Evolutionary conservation across 2,113 vertebrate species (phyloP).

Genomic region (Ancistrus triradiatus): DNA sequence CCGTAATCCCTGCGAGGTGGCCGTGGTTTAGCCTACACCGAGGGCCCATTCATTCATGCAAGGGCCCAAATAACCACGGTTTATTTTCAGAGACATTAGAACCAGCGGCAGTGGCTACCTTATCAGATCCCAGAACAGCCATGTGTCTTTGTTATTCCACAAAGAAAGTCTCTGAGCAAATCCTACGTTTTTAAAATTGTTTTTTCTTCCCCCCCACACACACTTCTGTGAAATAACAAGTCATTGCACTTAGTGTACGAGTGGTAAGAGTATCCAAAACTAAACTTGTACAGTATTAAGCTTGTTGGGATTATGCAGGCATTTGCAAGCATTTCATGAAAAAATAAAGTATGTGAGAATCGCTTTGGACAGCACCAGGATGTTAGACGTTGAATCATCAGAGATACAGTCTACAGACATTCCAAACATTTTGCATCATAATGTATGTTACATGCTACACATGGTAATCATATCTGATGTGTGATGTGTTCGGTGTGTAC

Average conservation of each 20-base stretch:
- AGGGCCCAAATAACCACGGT: conserved; percentile 53
- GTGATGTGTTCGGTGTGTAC: too few relatives aligned
- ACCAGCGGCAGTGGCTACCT: conserved; percentile 62
- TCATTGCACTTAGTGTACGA: conserved; percentile 59
- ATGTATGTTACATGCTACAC: too few relatives aligned
- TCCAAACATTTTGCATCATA: too few relatives aligned
- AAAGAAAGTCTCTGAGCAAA: conserved; percentile 61
- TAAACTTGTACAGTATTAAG: too few relatives aligned
- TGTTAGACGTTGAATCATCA: too few relatives aligned
- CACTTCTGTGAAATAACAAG: conserved; percentile 64
- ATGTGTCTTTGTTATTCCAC: conserved; percentile 65
- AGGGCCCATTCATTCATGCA: conserved; percentile 59
- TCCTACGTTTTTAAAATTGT: conserved; percentile 65
- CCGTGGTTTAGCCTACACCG: conserved; percentile 61
- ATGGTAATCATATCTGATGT: too few relatives aligned
- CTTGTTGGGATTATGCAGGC: too few relatives aligned
- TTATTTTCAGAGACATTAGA: conserved; percentile 72
- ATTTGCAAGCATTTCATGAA: too few relatives aligned
- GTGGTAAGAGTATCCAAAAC: conserved; percentile 61
- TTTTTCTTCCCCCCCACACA: conserved; percentile 57
- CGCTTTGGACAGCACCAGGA: too few relatives aligned
- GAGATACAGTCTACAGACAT: too few relatives aligned
- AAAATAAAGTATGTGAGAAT: too few relatives aligned
- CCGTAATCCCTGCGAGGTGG: conserved; percentile 24
- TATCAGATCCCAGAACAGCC: conserved; percentile 69